Base-by-base conservation (phyloP, 2,888 invertebrate species). In the Unio pictorum region DNA sequence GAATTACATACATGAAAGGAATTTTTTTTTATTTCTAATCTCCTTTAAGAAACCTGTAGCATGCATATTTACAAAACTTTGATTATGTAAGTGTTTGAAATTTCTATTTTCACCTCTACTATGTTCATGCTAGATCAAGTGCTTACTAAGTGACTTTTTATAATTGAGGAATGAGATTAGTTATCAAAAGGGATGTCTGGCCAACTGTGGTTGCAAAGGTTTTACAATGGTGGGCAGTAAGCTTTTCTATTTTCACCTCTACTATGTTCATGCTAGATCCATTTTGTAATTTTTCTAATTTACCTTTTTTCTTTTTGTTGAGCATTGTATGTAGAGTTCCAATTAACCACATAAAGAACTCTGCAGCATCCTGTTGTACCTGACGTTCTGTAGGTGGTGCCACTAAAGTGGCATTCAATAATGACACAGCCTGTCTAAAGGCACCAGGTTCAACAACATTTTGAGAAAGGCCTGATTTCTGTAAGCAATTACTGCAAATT, bases 291-390 rank as follows among this genome's bases (percentile, higher is more conserved):
- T 45, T 59, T 59, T 1, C 69, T 81, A 75, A 76, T 71, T 69
- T 68, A 57, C 74, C 75, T 61, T 75, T 74, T 60, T 75, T 74
- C 55, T 82, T 83, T 74, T 84, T 84, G 75, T 88, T 88, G 23
- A 88, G 80, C 8, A 84, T 79, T 45, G 68, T 77, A 64, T 87
- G 87, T 55, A 87, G 67, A 8, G 78, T 78, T 57, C 84, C 83
- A 64, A 87, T 76, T 45, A 88, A 73, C 87, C 88, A 88, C 85
- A 86, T 86, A 58, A 87, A 82, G 72, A 88, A 88, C 75, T 89
- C 89, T 45, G 85, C 86, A 8, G 86, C 85, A 77, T 89, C 89
- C 66, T 87, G 88, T 76, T 87, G 87, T 5, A 65, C 61, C 72
- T 86, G 84, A 11, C 76, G 69, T 57, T 81, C 76, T 11, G 81